phyloP scores from a whole-genome alignment of 2,888 invertebrate species.

The Agrotis ipsilon region DNA sequence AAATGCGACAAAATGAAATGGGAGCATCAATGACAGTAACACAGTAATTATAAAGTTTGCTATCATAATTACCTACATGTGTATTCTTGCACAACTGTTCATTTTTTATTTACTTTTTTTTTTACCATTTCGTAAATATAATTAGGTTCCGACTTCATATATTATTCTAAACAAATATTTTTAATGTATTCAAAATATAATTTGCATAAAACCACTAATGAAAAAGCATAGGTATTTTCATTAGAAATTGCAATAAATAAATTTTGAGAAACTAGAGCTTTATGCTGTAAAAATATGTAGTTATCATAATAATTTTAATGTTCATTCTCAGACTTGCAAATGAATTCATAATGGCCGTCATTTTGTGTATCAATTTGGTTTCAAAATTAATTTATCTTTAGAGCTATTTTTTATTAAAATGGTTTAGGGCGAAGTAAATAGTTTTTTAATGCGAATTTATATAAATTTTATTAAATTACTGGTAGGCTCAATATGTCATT shows the following conservation, averaged over 20 bases:
- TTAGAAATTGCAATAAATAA: slow-evolving; percentile 8
- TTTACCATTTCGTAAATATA: no score
- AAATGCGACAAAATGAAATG: no score
- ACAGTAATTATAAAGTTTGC: no score
- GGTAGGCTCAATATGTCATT: no score
- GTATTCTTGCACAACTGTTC: no score
- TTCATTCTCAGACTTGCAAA: slow-evolving; percentile 36
- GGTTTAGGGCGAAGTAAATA: background rate
- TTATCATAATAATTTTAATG: slow-evolving; percentile 11
- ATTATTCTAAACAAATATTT: slow-evolving; percentile 11
- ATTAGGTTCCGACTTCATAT: background rate
- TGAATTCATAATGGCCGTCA: slow-evolving; percentile 37
- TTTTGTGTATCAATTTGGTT: slow-evolving; percentile 31
- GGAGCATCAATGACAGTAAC: no score
- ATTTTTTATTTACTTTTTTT: no score
- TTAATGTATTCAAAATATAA: background rate
- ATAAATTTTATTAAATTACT: background rate
- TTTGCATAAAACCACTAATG: slow-evolving; percentile 8
- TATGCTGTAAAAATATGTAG: no score
- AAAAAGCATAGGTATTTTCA: slow-evolving; percentile 8
- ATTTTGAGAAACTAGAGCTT: background rate
- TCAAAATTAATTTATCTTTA: slow-evolving; percentile 29
- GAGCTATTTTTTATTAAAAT: slow-evolving; percentile 19
- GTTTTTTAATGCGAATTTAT: background rate
- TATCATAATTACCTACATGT: no score